Evolutionary conservation across 2,113 vertebrate species (phyloP), one percentile per base, ranked within the genome.

Genomic region (Catharus bicknelli): DNA sequence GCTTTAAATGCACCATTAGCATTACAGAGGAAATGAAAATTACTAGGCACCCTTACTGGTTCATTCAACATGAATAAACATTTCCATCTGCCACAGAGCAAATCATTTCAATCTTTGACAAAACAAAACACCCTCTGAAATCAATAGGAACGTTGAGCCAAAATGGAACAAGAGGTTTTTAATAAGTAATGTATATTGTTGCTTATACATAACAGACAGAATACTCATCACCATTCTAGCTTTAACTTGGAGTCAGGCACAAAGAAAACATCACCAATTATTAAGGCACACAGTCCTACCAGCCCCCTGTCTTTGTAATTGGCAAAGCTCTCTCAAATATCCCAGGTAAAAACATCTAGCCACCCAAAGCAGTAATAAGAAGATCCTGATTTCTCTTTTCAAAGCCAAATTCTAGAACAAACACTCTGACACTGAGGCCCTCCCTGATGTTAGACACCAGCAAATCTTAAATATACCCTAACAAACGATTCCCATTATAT

Each of bases 41-140:
- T 85, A 76, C 43, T 67, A 91, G 32, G 68, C 26, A 69, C 34
- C 58, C 42, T 91, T 87, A 90, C 36, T 84, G n/a, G 64, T 68
- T 87, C 47, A 76, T 21, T 91, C 85, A 74, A 88, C 32, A 90
- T 88, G 38, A 92, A 95, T 91, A 95, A 92, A 83, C 70, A 87
- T 86, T 80, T 73, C 78, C 87, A 87, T 94, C 88, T 95, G 87
- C 29, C 79, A 88, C 75, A 62, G 9, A 69, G 38, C 54, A 91
- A 83, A 94, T 34, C 3, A 83, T 73, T 93, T 80, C 54, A 62
- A 42, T 76, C 38, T 90, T 67, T 7, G 7, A 77, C 47, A 81
- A 86, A 96, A 92, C 47, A 86, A 88, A 93, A 89, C 51, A 34
- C 7, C 17, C 58, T 73, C 63, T 58, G 54, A 93, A 89, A 94